Conservation (phyloP, 2,888 invertebrate species). For the Euplexia lucipara region DNA sequence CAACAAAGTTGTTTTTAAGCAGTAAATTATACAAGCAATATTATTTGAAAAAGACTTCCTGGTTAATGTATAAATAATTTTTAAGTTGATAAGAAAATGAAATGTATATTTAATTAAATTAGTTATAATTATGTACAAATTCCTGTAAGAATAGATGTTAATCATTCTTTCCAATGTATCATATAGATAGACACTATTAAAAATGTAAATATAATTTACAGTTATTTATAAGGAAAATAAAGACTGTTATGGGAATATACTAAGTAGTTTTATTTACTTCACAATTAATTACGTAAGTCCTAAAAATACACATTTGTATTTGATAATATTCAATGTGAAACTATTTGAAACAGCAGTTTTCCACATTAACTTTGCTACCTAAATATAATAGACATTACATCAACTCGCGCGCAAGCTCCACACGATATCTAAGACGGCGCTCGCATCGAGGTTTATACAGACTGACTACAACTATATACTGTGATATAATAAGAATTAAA, state of each 20-base stretch:
- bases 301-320: not conserved
- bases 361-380: not conserved
- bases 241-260: constrained; percentile 87
- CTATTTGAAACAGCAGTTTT: not conserved
- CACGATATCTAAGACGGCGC: not conserved
- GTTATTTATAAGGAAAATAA: constrained; percentile 82
- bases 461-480: too few species aligned
- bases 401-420: not conserved
- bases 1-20: constrained; percentile 23
- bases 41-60: constrained; percentile 49
- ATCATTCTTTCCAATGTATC: constrained; percentile 61
- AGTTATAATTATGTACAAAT: constrained; percentile 61
- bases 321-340: not conserved
- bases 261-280: constrained; percentile 47
- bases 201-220: constrained; percentile 74
- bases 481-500: too few species aligned
- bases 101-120: constrained; percentile 55
- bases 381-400: too few species aligned
- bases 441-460: not conserved
- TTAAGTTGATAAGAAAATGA: constrained; percentile 57
- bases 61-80: constrained; percentile 50
- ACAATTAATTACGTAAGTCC: constrained; percentile 25
- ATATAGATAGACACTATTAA: constrained; percentile 54
- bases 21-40: constrained; percentile 30
- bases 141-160: constrained; percentile 52